phyloP scores from a whole-genome alignment of 2,113 vertebrate genomes.

The Eudyptes chrysolophus region DNA sequence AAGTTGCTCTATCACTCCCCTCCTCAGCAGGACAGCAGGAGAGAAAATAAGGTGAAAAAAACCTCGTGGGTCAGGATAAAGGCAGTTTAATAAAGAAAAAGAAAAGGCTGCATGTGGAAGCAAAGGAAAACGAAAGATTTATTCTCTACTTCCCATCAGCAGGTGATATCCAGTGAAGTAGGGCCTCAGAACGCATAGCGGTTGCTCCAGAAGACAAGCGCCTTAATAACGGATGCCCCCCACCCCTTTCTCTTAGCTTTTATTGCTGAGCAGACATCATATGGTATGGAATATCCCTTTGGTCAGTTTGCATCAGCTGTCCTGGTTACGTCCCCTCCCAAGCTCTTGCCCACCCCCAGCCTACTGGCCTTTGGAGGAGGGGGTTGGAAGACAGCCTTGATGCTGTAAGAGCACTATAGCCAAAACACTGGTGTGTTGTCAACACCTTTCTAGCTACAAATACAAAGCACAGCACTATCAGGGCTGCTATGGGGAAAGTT shows the following conservation, averaged over 20 bases:
- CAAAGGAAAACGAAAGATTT: neutral
- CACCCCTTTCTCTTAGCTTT: neutral
- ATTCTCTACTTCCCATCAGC: neutral
- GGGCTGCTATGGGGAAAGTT: neutral
- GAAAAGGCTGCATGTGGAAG: accelerated
- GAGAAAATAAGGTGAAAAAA: neutral
- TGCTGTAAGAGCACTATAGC: neutral
- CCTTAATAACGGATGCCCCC: accelerated
- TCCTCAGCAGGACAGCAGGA: neutral
- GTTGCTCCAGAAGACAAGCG: neutral
- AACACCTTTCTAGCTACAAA: neutral
- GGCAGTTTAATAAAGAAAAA: neutral
- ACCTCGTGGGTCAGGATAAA: neutral
- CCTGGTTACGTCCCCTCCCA: neutral
- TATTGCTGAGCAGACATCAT: neutral
- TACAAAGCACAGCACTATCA: neutral
- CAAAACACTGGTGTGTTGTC: neutral
- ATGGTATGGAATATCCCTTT: neutral
- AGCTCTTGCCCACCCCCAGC: neutral
- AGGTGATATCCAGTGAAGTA: neutral
- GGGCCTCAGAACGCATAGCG: accelerated
- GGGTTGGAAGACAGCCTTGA: neutral
- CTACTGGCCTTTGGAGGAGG: neutral
- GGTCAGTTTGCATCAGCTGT: neutral
- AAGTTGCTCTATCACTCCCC: neutral